These are phyloP conservation scores for Drosophila burlai DNA, from an alignment of 1,140 invertebrate genomes.

Conservation along the genomic window DNA sequence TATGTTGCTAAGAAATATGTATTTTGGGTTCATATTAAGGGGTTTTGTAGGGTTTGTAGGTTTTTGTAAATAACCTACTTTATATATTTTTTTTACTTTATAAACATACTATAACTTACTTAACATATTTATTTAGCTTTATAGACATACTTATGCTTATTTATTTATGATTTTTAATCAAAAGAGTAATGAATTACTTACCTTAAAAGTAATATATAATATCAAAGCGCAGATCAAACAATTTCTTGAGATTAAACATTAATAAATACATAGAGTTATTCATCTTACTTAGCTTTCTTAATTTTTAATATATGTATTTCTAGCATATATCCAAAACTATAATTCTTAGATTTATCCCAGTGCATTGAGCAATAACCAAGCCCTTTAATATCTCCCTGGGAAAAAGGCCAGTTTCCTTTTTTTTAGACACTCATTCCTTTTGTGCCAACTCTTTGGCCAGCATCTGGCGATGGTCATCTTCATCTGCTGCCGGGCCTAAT, in stretches of 20 bases:
- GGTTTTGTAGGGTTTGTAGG: no score
- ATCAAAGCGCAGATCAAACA: not conserved
- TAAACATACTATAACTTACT: no score
- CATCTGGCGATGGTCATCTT: conserved; percentile 49
- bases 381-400: conserved; percentile 8
- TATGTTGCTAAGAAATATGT: not conserved
- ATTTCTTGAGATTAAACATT: not conserved
- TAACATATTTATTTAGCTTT: not conserved
- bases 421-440: conserved; percentile 2
- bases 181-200: not conserved
- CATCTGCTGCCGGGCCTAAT: conserved; percentile 59
- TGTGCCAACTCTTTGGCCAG: conserved; percentile 39
- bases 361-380: conserved; percentile 14
- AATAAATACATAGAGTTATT: not conserved
- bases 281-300: no score
- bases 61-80: not conserved
- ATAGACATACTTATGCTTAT: not conserved
- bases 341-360: not conserved
- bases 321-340: not conserved
- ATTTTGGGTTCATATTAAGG: not conserved
- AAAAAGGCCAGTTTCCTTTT: conserved; percentile 16
- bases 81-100: not conserved
- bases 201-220: no score
- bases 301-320: not conserved
- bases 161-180: not conserved